A percentile compares a stretch with the other conserved stretches of the same genome.
Conservation (phyloP, 2,888 invertebrate genomes). For the Neoascia interrupta region DNA sequence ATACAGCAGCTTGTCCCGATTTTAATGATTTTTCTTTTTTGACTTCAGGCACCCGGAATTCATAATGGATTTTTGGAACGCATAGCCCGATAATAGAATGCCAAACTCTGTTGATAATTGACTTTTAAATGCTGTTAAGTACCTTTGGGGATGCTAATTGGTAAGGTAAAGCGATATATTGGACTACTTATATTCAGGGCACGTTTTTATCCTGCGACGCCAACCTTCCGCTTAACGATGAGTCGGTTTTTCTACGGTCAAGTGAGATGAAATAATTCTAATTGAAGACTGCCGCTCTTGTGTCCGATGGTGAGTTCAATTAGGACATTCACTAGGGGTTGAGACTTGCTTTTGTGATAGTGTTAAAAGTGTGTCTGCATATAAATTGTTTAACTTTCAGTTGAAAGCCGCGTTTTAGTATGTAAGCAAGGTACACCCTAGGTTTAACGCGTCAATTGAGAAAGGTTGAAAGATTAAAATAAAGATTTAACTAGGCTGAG, state of each 20-base stretch:
- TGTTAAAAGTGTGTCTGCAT: slow-evolving; percentile 63
- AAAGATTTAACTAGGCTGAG: too few relatives aligned
- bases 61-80: slow-evolving; percentile 28
- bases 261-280: slow-evolving; percentile 21
- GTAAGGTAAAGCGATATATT: not conserved
- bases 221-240: slow-evolving; percentile 43
- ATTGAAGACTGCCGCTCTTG: not conserved
- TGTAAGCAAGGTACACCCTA: too few relatives aligned
- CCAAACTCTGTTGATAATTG: slow-evolving; percentile 46
- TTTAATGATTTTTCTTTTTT: slow-evolving; percentile 20
- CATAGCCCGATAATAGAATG: slow-evolving; percentile 20
- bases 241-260: not conserved
- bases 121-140: slow-evolving; percentile 60
- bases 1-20: slow-evolving; percentile 19
- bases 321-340: slow-evolving; percentile 26
- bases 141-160: slow-evolving; percentile 52
- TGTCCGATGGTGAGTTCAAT: slow-evolving; percentile 20
- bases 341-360: slow-evolving; percentile 1
- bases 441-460: too few relatives aligned
- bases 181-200: slow-evolving; percentile 32
- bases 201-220: slow-evolving; percentile 65
- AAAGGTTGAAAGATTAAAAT: too few relatives aligned
- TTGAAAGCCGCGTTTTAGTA: too few relatives aligned
- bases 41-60: slow-evolving; percentile 54
- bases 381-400: slow-evolving; percentile 37